Evolutionary conservation across 2,888 invertebrate genomes (phyloP).

Genomic region (Lampropteryx suffumata): DNA sequence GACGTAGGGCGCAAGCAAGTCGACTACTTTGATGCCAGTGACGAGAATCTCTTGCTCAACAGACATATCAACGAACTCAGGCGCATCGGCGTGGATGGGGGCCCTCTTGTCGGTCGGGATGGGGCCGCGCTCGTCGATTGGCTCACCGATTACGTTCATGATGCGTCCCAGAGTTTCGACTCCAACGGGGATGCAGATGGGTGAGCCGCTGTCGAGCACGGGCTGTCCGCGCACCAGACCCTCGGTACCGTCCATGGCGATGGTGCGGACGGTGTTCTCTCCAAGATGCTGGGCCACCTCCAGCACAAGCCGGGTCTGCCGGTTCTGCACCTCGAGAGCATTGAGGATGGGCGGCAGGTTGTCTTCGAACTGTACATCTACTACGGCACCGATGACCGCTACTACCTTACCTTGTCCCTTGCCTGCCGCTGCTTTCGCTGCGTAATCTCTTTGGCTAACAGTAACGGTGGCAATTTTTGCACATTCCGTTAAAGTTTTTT

Average conservation of each 20-base stretch:
- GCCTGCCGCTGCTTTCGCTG: slow-evolving; percentile 59
- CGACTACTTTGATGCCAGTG: slow-evolving; percentile 97
- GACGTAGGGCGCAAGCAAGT: slow-evolving; percentile 95
- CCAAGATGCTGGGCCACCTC: slow-evolving; percentile 97
- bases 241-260: slow-evolving; percentile 97
- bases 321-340: slow-evolving; percentile 95
- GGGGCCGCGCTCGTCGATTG: slow-evolving; percentile 95
- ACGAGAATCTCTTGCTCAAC: slow-evolving; percentile 95
- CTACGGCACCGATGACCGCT: slow-evolving; percentile 98
- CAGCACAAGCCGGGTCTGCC: slow-evolving; percentile 89
- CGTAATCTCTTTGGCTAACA: slow-evolving; percentile 69
- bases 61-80: slow-evolving; percentile 95
- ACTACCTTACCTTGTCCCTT: slow-evolving; percentile 87
- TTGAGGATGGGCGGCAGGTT: slow-evolving; percentile 96
- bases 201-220: slow-evolving; percentile 91
- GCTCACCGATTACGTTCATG: slow-evolving; percentile 95
- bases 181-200: slow-evolving; percentile 96
- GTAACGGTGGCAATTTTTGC: slow-evolving; percentile 78
- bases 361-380: slow-evolving; percentile 98
- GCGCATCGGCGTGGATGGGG: slow-evolving; percentile 95
- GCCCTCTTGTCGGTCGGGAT: slow-evolving; percentile 89
- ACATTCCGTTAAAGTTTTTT: slow-evolving; percentile 83
- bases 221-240: slow-evolving; percentile 94
- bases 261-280: slow-evolving; percentile 94
- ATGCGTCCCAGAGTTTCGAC: slow-evolving; percentile 95